phyloP scores from a whole-genome alignment of 2,113 vertebrate genomes.

The Gyps fulvus region DNA sequence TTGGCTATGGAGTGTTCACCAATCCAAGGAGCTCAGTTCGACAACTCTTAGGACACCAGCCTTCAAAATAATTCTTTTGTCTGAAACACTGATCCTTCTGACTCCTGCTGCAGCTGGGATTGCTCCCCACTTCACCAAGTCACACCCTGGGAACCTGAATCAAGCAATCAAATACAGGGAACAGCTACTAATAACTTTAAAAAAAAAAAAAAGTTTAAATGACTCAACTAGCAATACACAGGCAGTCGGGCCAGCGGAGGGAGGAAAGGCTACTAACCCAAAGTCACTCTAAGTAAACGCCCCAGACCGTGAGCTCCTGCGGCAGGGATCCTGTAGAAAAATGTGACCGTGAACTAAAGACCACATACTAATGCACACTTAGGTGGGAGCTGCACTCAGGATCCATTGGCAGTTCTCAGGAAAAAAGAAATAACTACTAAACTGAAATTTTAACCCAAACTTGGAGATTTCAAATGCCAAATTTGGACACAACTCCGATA shows the following conservation, averaged over 20 bases:
- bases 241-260: neutral
- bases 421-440: neutral
- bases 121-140: neutral
- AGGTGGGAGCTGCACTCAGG: neutral
- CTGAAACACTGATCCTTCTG: neutral
- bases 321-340: neutral
- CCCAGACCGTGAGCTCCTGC: rapidly evolving
- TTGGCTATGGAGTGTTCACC: neutral
- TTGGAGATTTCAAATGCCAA: neutral
- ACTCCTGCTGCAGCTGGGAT: neutral
- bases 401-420: neutral
- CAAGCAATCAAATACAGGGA: neutral
- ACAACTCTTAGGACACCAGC: neutral
- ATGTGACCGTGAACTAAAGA: neutral
- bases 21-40: neutral
- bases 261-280: neutral
- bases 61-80: neutral
- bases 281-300: neutral
- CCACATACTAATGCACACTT: neutral
- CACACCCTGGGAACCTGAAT: neutral
- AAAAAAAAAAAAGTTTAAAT: neutral
- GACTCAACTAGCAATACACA: neutral
- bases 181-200: neutral
- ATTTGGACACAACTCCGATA: neutral
- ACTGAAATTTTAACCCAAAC: neutral